These are phyloP conservation scores for Clinocottus analis DNA, from an alignment of 2,113 vertebrate species.

Conservation along the genomic window DNA sequence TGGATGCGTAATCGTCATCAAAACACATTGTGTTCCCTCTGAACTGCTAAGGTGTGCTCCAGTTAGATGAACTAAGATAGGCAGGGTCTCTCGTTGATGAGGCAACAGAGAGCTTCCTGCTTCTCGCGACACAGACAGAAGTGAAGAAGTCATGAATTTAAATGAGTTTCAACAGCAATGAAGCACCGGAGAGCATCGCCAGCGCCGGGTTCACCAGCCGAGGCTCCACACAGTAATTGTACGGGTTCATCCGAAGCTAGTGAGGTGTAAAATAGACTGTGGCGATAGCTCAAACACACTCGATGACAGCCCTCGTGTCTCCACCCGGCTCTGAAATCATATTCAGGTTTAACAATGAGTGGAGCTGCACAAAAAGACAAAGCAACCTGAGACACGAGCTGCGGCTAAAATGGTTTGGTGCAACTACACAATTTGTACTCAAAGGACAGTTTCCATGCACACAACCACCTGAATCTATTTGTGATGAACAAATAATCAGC, in stretches of 20 bases:
- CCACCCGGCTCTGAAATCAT: constrained; percentile 67
- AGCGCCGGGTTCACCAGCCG: constrained; percentile 65
- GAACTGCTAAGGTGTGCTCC: constrained; percentile 14
- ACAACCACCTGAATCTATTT: constrained; percentile 3
- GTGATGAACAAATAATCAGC: background rate
- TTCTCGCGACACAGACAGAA: constrained; percentile 57
- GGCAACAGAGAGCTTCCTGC: constrained; percentile 45
- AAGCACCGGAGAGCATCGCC: constrained; percentile 41
- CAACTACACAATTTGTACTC: constrained; percentile 46
- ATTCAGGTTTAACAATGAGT: constrained; percentile 62
- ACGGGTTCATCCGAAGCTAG: constrained; percentile 78
- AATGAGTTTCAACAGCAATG: constrained; percentile 70
- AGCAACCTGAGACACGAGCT: constrained; percentile 10
- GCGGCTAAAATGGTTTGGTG: constrained; percentile 30
- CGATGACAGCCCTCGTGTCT: constrained; percentile 65
- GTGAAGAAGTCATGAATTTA: constrained; percentile 77
- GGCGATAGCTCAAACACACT: constrained; percentile 67
- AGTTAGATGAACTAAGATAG: constrained; percentile 30
- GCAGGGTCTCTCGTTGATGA: constrained; percentile 38
- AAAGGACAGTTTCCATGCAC: constrained; percentile 2
- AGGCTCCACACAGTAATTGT: constrained; percentile 64
- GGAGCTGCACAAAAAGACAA: constrained; percentile 41
- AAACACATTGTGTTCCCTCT: constrained; percentile 21
- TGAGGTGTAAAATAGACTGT: constrained; percentile 83
- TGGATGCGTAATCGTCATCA: constrained; percentile 1